Conservation (phyloP, 1,140 invertebrate genomes). For the Delia radicum region DNA sequence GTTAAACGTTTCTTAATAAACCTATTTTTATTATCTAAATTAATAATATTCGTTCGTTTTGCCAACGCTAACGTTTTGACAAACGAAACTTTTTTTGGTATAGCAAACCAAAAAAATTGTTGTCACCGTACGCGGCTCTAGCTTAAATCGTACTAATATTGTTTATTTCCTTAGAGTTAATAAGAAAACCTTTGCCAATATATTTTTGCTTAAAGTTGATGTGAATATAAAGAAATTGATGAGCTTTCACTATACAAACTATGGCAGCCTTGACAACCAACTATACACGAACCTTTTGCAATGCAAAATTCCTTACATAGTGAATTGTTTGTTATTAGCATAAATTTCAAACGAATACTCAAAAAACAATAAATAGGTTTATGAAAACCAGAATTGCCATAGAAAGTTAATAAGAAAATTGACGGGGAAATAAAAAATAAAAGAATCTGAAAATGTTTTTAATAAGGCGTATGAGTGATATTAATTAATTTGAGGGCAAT, state of each 20-base stretch:
- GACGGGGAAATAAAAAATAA: background rate
- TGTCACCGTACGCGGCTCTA: slow-evolving; percentile 41
- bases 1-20: slow-evolving; percentile 7
- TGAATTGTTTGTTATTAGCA: background rate
- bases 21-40: background rate
- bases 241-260: background rate
- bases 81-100: slow-evolving; percentile 51
- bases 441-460: no score
- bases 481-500: no score
- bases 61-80: slow-evolving; percentile 33
- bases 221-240: background rate
- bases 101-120: slow-evolving; percentile 49
- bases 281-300: no score
- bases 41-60: slow-evolving; percentile 21
- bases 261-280: slow-evolving; percentile 22
- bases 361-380: background rate
- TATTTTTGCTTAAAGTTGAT: background rate
- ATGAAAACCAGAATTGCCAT: background rate
- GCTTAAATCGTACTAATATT: slow-evolving; percentile 45
- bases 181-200: slow-evolving; percentile 17
- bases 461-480: no score
- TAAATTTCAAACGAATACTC: background rate
- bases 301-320: no score
- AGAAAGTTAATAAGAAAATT: no score
- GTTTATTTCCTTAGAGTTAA: slow-evolving; percentile 30